These are phyloP conservation scores for Drosophila ambigua DNA, from an alignment of 1,140 invertebrate genomes.

Conservation along the genomic window DNA sequence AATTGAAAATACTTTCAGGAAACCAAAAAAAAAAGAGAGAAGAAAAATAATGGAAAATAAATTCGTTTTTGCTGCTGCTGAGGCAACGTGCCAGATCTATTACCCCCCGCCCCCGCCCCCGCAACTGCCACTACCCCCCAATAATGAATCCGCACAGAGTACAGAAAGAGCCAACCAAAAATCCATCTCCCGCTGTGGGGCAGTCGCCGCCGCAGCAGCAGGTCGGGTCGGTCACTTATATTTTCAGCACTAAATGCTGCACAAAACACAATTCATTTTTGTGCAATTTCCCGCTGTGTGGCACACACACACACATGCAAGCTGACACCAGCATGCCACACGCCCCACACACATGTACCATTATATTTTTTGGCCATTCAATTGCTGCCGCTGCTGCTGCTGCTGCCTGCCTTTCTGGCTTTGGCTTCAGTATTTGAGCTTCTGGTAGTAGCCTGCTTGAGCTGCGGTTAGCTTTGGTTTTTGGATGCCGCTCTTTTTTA, in stretches of 20 bases:
- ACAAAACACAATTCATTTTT: conserved; percentile 77
- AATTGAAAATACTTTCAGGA: too few species aligned
- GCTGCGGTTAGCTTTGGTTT: conserved; percentile 78
- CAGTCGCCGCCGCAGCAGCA: conserved; percentile 24
- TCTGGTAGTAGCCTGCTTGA: conserved; percentile 73
- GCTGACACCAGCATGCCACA: conserved; percentile 27
- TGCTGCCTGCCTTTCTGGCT: conserved; percentile 66
- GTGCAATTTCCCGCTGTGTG: conserved; percentile 72
- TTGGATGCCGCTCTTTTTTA: conserved; percentile 64
- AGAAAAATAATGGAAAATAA: too few species aligned
- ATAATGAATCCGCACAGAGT: not conserved
- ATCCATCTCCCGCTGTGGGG: conserved; percentile 17
- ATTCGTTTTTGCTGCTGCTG: too few species aligned
- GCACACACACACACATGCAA: conserved; percentile 9
- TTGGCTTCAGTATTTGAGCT: conserved; percentile 69
- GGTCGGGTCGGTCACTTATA: conserved; percentile 35
- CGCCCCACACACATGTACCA: conserved; percentile 23
- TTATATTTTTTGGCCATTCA: conserved; percentile 68
- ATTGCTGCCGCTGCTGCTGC: conserved; percentile 9
- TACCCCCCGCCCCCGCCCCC: too few species aligned
- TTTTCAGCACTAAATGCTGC: conserved; percentile 69
- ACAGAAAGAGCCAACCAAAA: not conserved
- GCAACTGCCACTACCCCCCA: conserved; percentile 3
- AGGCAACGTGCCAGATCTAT: too few species aligned
- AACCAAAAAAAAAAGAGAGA: too few species aligned